Evolutionary conservation across 2,113 vertebrate species (phyloP).

Genomic region (Antigone vipio): DNA sequence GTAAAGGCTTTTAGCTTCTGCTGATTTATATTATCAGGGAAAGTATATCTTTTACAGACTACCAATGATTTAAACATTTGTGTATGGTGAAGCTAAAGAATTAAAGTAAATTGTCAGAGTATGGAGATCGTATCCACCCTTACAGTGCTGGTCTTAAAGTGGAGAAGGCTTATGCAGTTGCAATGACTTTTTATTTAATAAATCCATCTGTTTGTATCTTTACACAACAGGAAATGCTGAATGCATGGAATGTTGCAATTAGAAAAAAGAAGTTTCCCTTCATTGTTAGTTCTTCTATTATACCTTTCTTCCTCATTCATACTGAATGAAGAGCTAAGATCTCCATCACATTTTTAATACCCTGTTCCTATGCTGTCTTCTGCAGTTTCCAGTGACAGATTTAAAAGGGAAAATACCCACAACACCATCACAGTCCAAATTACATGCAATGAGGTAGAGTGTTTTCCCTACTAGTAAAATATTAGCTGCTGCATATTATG

Average conservation of each 20-base stretch:
- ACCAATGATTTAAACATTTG: background rate
- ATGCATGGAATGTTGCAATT: background rate
- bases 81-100: background rate
- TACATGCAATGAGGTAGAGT: background rate
- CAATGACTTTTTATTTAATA: background rate
- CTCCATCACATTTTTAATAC: background rate
- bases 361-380: background rate
- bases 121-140: background rate
- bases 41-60: background rate
- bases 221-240: background rate
- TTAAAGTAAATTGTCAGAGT: background rate
- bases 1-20: background rate
- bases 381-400: background rate
- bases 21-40: background rate
- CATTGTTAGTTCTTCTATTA: background rate
- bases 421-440: background rate
- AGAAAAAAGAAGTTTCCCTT: background rate
- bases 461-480: background rate
- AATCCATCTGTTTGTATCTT: background rate
- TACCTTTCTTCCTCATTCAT: background rate
- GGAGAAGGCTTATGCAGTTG: background rate
- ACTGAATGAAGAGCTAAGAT: background rate
- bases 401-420: background rate
- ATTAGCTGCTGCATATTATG: background rate
- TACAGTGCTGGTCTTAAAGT: background rate